Conservation (phyloP, 2,888 invertebrate species). For the Marasmarcha lunaedactyla region DNA sequence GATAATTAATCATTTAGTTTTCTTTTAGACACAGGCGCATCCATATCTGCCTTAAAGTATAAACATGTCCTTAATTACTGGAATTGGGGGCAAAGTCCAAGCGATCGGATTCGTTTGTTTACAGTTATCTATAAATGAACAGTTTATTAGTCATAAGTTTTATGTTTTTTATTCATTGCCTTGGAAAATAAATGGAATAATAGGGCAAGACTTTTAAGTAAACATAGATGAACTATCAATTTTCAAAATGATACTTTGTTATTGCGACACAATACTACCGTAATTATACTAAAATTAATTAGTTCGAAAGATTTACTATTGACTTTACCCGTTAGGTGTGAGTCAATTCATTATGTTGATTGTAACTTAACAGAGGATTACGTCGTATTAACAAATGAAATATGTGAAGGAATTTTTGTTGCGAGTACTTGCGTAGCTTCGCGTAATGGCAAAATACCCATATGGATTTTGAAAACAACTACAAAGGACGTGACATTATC, state of each 20-base stretch:
- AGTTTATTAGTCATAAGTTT: conserved; percentile 7
- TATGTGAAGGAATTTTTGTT: conserved; percentile 7
- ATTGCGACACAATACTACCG: background rate
- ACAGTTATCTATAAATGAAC: background rate
- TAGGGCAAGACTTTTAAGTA: conserved; percentile 11
- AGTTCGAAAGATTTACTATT: background rate
- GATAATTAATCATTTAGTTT: background rate
- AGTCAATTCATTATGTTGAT: conserved; percentile 8
- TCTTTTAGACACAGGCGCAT: conserved; percentile 6
- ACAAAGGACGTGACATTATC: conserved; percentile 1
- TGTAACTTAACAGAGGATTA: conserved; percentile 6
- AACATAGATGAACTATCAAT: conserved; percentile 7
- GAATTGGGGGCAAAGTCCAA: conserved; percentile 11
- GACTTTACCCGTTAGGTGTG: conserved; percentile 2
- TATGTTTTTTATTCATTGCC: conserved; percentile 11
- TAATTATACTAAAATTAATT: conserved; percentile 2
- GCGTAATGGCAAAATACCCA: conserved; percentile 5
- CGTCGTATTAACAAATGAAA: conserved; percentile 5
- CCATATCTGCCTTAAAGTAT: conserved; percentile 8
- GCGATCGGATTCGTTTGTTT: conserved; percentile 8
- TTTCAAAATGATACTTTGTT: conserved; percentile 6
- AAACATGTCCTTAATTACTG: conserved; percentile 5
- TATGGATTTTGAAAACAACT: conserved; percentile 6
- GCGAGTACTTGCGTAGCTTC: conserved; percentile 5
- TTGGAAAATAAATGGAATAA: conserved; percentile 8